Conservation (phyloP, 2,888 invertebrate genomes). For the Liopterus haemorrhoidalis region DNA sequence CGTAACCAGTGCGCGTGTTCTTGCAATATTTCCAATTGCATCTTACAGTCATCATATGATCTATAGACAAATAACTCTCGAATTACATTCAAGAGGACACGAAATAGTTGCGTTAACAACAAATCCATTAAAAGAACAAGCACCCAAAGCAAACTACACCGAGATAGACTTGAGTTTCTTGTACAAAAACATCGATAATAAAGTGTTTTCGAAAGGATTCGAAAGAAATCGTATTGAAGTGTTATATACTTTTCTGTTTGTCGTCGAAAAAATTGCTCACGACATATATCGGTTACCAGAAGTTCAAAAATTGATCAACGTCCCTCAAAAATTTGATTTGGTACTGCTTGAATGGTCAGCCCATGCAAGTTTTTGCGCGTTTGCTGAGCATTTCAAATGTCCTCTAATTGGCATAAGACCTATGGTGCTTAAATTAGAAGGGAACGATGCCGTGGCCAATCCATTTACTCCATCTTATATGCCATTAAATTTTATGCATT, state of each 20-base stretch:
- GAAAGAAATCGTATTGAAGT: not conserved
- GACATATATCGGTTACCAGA: slow-evolving; percentile 15
- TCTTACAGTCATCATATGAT: slow-evolving; percentile 21
- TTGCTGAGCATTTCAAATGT: slow-evolving; percentile 25
- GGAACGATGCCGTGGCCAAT: slow-evolving; percentile 27
- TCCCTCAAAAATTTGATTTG: slow-evolving; percentile 26
- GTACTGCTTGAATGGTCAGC: slow-evolving; percentile 25
- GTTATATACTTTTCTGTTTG: not conserved
- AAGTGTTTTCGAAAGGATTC: not conserved
- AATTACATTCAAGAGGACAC: slow-evolving; percentile 22
- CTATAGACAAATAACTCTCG: slow-evolving; percentile 13
- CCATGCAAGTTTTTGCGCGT: slow-evolving; percentile 18
- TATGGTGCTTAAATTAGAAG: slow-evolving; percentile 24
- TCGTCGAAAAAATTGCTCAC: slow-evolving; percentile 2
- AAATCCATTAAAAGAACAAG: slow-evolving; percentile 17
- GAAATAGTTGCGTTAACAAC: slow-evolving; percentile 22
- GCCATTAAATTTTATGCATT: slow-evolving; percentile 19
- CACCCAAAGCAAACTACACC: slow-evolving; percentile 10
- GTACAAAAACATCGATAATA: slow-evolving; percentile 2
- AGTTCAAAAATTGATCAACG: slow-evolving; percentile 20
- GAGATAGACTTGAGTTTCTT: slow-evolving; percentile 23
- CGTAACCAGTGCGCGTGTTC: slow-evolving; percentile 17
- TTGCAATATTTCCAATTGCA: slow-evolving; percentile 25
- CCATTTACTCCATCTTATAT: slow-evolving; percentile 28
- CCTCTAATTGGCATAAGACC: slow-evolving; percentile 27